phyloP scores from a whole-genome alignment of 2,888 invertebrate species.

The Platycnemis pennipes region DNA sequence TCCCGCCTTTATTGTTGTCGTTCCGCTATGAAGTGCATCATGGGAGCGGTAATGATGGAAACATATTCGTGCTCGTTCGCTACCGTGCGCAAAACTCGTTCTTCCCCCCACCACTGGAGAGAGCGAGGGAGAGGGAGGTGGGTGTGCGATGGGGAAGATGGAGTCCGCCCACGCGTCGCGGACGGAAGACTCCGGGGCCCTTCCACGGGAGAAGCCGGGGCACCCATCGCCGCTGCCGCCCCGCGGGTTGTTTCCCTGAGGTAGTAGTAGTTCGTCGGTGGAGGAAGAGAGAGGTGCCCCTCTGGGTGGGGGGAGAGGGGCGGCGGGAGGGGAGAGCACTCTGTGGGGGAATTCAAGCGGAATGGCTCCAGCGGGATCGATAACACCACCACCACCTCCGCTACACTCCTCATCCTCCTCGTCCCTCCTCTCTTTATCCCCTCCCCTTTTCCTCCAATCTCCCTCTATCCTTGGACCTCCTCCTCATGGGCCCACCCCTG shows the following conservation, averaged over 20 bases:
- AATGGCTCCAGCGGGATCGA: conserved; percentile 67
- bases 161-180: conserved; percentile 40
- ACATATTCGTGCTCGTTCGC: background rate
- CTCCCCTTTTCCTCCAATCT: background rate
- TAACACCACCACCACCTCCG: conserved; percentile 54
- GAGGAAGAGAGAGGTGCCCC: background rate
- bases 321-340: background rate
- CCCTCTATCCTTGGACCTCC: conserved; percentile 28
- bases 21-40: conserved; percentile 44
- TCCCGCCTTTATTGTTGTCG: background rate
- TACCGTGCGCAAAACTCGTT: background rate
- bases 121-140: background rate
- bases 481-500: conserved; percentile 25
- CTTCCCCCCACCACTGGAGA: background rate
- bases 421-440: background rate
- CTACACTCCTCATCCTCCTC: conserved; percentile 8
- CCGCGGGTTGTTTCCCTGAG: conserved; percentile 55
- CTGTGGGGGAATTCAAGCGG: conserved; percentile 63
- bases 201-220: conserved; percentile 7
- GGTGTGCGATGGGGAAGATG: background rate
- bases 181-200: background rate
- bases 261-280: background rate
- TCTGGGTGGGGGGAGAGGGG: background rate
- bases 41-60: conserved; percentile 47
- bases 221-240: conserved; percentile 40